Percentiles rank a stretch among this genome's conserved stretches.
Conservation (phyloP, 2,888 invertebrate genomes). For the Noctua janthina region DNA sequence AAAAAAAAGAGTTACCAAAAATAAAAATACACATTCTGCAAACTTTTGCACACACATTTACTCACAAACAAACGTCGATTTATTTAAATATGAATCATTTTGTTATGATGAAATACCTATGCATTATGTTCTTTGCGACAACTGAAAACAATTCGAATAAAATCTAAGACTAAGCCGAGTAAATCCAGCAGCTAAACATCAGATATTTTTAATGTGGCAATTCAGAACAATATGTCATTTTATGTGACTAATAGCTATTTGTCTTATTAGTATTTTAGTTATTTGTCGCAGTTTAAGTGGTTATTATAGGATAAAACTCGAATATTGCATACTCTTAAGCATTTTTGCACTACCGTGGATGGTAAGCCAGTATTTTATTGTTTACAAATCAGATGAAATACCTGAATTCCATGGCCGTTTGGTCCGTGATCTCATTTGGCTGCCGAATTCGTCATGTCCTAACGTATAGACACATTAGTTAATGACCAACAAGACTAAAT, state of each 20-base stretch:
- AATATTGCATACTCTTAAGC: constrained; percentile 27
- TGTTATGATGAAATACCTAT: not conserved
- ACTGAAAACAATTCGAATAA: not conserved
- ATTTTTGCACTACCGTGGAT: constrained; percentile 34
- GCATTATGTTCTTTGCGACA: not conserved
- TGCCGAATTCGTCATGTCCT: constrained; percentile 61
- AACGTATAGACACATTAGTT: constrained; percentile 34
- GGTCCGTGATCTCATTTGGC: constrained; percentile 66
- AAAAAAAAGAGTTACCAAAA: not conserved
- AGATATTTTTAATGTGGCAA: constrained; percentile 42
- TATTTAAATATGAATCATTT: not conserved
- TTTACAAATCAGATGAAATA: constrained; percentile 2
- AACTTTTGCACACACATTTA: not conserved
- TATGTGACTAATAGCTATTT: constrained; percentile 60
- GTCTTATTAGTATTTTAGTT: constrained; percentile 40
- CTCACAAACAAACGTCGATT: not conserved
- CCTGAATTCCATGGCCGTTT: constrained; percentile 51
- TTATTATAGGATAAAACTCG: constrained; percentile 22
- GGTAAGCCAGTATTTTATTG: constrained; percentile 54
- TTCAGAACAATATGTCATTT: constrained; percentile 47
- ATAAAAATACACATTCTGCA: constrained; percentile 18
- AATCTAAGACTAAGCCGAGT: not conserved
- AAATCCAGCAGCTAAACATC: not conserved
- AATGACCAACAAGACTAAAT: constrained; percentile 4
- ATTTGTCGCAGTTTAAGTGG: constrained; percentile 48